These are phyloP conservation scores for Drosophila yakuba DNA, from an alignment of 1,140 invertebrate species.

Conservation along the genomic window DNA sequence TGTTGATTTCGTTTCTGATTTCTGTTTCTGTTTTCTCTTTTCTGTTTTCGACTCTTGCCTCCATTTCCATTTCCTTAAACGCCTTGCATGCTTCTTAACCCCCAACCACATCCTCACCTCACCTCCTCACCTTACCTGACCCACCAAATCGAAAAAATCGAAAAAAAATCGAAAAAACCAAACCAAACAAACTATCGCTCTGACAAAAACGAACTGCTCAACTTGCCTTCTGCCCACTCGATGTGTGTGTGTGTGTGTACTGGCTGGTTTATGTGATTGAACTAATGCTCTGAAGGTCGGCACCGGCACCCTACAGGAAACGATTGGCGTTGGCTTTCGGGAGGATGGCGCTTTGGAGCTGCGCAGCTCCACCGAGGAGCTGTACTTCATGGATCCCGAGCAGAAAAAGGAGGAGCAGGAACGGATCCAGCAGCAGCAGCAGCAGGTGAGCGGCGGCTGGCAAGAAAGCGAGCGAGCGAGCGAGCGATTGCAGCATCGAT, in stretches of 20 bases:
- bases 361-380: slow-evolving; percentile 93
- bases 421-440: slow-evolving; percentile 62
- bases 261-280: slow-evolving; percentile 67
- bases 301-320: slow-evolving; percentile 85
- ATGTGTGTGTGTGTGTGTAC: slow-evolving; percentile 53
- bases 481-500: not conserved
- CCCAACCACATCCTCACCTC: slow-evolving; percentile 12
- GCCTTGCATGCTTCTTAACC: slow-evolving; percentile 16
- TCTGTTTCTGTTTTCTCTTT: slow-evolving; percentile 23
- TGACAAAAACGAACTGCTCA: slow-evolving; percentile 31
- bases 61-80: slow-evolving; percentile 23
- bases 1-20: slow-evolving; percentile 63
- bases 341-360: slow-evolving; percentile 92
- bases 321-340: slow-evolving; percentile 87
- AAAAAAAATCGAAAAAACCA: not conserved
- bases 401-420: slow-evolving; percentile 86
- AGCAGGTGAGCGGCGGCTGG: slow-evolving; percentile 55
- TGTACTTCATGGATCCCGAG: slow-evolving; percentile 90
- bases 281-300: slow-evolving; percentile 84
- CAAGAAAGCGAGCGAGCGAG: not conserved
- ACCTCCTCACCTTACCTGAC: slow-evolving; percentile 11
- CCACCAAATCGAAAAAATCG: slow-evolving; percentile 9
- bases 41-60: slow-evolving; percentile 38
- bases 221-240: slow-evolving; percentile 17
- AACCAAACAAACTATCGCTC: slow-evolving; percentile 25